Evolutionary conservation across 1,140 invertebrate species (phyloP).

Genomic region (Oreohelix idahoensis): DNA sequence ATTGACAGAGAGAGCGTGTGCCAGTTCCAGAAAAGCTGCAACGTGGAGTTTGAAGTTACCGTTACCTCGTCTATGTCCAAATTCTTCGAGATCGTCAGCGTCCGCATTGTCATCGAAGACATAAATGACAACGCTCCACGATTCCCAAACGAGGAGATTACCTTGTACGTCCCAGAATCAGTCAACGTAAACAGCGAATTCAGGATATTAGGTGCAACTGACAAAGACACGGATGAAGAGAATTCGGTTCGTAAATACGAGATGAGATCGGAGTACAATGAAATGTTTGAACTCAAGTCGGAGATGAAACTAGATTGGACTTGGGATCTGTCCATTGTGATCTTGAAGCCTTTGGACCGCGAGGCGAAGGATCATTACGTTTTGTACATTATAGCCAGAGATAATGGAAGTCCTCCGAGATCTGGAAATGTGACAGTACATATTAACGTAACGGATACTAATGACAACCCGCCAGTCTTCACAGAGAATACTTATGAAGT

Average conservation of each 20-base stretch:
- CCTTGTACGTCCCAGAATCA: constrained; percentile 72
- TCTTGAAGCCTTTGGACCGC: constrained; percentile 79
- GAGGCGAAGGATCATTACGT: constrained; percentile 92
- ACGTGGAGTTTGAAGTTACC: constrained; percentile 58
- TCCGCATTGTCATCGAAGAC: constrained; percentile 76
- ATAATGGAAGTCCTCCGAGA: constrained; percentile 85
- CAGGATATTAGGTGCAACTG: constrained; percentile 74
- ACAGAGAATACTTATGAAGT: constrained; percentile 54
- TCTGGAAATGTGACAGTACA: constrained; percentile 65
- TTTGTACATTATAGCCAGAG: constrained; percentile 87
- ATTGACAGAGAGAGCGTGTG: constrained; percentile 64
- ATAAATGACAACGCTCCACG: constrained; percentile 95
- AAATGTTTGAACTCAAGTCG: constrained; percentile 56
- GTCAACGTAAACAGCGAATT: constrained; percentile 78
- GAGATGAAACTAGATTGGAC: constrained; percentile 60
- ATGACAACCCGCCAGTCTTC: constrained; percentile 94
- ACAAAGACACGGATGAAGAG: constrained; percentile 77
- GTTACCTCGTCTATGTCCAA: constrained; percentile 42
- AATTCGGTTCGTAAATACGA: constrained; percentile 64
- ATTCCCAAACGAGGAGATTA: constrained; percentile 75
- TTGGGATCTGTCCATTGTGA: constrained; percentile 55
- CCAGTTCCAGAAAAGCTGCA: constrained; percentile 51
- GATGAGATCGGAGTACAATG: constrained; percentile 51
- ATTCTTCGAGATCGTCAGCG: constrained; percentile 60
- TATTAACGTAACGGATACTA: constrained; percentile 81